Base-by-base conservation (phyloP, 2,797 vertebrate species). In the Sphenodon punctatus region DNA sequence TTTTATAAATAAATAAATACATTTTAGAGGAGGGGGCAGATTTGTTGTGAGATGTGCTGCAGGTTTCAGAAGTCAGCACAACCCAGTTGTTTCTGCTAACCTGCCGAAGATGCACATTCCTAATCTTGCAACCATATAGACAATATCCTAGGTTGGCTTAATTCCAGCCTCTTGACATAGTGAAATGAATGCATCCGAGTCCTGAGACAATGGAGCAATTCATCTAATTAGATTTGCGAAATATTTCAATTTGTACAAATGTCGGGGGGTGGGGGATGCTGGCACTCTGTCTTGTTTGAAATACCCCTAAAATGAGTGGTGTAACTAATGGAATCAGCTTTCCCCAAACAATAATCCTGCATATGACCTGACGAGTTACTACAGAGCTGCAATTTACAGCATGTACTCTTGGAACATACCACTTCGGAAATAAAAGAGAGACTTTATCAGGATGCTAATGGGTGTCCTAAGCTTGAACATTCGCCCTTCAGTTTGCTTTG, bases 381-480 rank as follows among this genome's bases (percentile, higher is more conserved):
- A 32, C 22, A 2, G 80, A 22, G 48, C 13, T 53, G 46, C 74
- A 78, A 67, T 75, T 69, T 55, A 64, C 65, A 78, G 39, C 86
- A 71, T 85, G 82, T 79, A 78, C 79, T 86, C 74, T 80, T 85
- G 90, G 87, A 91, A 81, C 12, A 0, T 63, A 70, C 55, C 74
- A 32, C 82, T 70, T 70, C 27, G 87, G 68, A 15, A 88, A 78
- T 87, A 84, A 90, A 91, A 89, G 83, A 78, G 75, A 64, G 64
- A 38, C 80, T 87, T 91, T 68, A 91, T 90, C 38, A 34, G 75
- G 77, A 71, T 68, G 78, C 74, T 85, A 30, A 78, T 71, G 81
- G 69, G 41, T 46, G 64, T 65, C 80, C 83, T 78, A 63, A 74
- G 76, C 61, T 53, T 77, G 69, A 58, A 12, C 82, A 67, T 85